These are phyloP conservation scores for Harpegnathos saltator DNA, from an alignment of 1,140 invertebrate species.

Conservation along the genomic window DNA sequence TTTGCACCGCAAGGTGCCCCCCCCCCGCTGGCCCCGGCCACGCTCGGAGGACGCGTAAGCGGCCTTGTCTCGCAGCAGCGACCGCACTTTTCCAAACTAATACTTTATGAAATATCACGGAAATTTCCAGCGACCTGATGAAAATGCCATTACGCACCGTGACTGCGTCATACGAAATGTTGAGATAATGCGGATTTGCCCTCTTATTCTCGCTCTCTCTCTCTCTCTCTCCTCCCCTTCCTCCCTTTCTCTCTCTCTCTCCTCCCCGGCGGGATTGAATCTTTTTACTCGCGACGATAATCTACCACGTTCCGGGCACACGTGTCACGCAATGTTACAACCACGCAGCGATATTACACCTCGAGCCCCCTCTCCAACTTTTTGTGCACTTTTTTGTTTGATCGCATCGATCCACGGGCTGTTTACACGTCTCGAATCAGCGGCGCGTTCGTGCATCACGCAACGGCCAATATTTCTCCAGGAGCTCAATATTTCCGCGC, in stretches of 20 bases:
- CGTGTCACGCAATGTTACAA: conserved; percentile 14
- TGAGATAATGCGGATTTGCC: conserved; percentile 20
- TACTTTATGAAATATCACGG: conserved; percentile 30
- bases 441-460: conserved; percentile 69
- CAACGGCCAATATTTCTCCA: conserved; percentile 69
- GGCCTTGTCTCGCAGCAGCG: neutral
- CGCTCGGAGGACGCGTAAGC: no score
- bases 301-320: neutral
- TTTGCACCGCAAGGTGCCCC: no score
- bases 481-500: conserved; percentile 71
- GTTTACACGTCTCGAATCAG: conserved; percentile 70
- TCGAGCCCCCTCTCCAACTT: neutral
- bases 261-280: conserved; percentile 4
- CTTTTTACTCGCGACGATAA: conserved; percentile 23
- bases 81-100: conserved; percentile 5
- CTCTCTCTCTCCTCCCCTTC: no score
- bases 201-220: neutral
- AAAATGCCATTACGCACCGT: conserved; percentile 8
- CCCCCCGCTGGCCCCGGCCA: no score
- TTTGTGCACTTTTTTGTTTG: conserved; percentile 25
- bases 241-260: no score
- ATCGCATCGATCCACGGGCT: conserved; percentile 44
- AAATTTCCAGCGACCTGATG: conserved; percentile 30
- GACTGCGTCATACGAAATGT: conserved; percentile 22
- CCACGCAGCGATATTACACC: conserved; percentile 15